These are phyloP conservation scores for Drosophila serrata DNA, from an alignment of 1,140 invertebrate species.

Conservation along the genomic window DNA sequence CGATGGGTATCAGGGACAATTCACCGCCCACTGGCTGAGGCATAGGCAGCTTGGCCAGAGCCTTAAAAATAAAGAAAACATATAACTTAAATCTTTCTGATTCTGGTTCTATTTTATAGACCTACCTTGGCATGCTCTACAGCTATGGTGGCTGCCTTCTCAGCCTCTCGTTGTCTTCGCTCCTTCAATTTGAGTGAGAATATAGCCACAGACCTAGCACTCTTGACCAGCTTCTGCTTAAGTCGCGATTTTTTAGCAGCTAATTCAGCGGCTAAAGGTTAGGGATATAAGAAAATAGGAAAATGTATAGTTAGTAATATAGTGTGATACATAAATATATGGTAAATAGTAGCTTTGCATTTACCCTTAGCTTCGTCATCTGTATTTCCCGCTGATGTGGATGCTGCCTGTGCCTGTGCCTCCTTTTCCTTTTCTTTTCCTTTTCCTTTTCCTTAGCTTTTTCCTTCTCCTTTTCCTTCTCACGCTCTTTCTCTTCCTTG, in stretches of 20 bases:
- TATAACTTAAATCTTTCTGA: too few relatives aligned
- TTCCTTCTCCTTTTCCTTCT: conserved; percentile 50
- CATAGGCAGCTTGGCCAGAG: conserved; percentile 77
- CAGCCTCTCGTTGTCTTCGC: conserved; percentile 90
- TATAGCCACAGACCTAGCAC: conserved; percentile 92
- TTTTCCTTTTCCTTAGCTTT: conserved; percentile 41
- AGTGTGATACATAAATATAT: too few relatives aligned
- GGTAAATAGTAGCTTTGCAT: not conserved
- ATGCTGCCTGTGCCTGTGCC: conserved; percentile 38
- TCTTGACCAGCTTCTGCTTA: conserved; percentile 89
- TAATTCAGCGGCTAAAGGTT: conserved; percentile 85
- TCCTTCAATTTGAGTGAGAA: conserved; percentile 93
- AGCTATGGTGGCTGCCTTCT: conserved; percentile 87
- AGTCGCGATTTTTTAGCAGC: conserved; percentile 89
- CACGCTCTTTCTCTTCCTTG: conserved; percentile 58
- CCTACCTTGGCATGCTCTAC: conserved; percentile 84
- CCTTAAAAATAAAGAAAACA: conserved; percentile 32
- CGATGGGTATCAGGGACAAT: conserved; percentile 92
- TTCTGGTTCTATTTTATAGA: too few relatives aligned
- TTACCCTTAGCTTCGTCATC: conserved; percentile 83
- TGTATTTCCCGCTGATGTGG: conserved; percentile 64
- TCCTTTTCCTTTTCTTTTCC: conserved; percentile 28
- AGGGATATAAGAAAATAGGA: not conserved
- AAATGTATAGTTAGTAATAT: not conserved
- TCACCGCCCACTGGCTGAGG: conserved; percentile 89